A percentile compares a stretch with the other conserved stretches of the same genome.
These are phyloP conservation scores for Pseudomyrmex concolor DNA, from an alignment of 1,140 invertebrate genomes.

Conservation along the genomic window DNA sequence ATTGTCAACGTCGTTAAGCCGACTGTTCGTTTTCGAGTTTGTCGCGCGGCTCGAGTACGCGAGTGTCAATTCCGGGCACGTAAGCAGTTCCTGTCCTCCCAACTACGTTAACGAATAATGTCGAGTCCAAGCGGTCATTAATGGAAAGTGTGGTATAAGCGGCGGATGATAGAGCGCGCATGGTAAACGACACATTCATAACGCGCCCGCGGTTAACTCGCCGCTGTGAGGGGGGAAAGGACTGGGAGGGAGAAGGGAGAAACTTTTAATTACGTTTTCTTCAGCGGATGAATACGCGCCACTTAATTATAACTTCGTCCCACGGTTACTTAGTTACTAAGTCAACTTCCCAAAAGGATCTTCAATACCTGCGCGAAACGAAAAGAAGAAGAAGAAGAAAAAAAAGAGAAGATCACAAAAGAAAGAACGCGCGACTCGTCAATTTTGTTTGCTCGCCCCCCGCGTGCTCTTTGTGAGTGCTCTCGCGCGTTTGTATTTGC, in stretches of 20 bases:
- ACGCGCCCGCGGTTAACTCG: constrained; percentile 39
- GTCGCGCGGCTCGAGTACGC: neutral
- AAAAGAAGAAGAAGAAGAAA: constrained; percentile 5
- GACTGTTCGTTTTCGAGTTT: constrained; percentile 38
- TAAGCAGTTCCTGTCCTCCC: constrained; percentile 44
- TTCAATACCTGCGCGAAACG: constrained; percentile 11
- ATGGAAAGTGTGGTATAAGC: constrained; percentile 58
- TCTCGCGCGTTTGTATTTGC: neutral
- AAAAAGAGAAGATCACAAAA: neutral
- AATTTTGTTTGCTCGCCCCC: neutral
- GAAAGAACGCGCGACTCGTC: neutral
- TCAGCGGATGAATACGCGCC: constrained; percentile 27
- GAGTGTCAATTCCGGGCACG: constrained; percentile 22
- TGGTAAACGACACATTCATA: constrained; percentile 63
- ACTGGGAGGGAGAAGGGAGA: neutral
- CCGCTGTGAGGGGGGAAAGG: neutral
- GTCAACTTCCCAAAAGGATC: constrained; percentile 39
- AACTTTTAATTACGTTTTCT: constrained; percentile 70
- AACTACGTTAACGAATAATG: constrained; percentile 60
- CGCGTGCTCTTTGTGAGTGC: neutral
- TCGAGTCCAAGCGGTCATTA: constrained; percentile 62
- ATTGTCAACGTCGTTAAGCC: constrained; percentile 49
- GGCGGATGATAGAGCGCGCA: constrained; percentile 48
- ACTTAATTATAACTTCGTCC: constrained; percentile 64
- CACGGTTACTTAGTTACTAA: constrained; percentile 49